These are phyloP conservation scores for Oxytorus armatus DNA, from an alignment of 2,888 invertebrate species.

Conservation along the genomic window DNA sequence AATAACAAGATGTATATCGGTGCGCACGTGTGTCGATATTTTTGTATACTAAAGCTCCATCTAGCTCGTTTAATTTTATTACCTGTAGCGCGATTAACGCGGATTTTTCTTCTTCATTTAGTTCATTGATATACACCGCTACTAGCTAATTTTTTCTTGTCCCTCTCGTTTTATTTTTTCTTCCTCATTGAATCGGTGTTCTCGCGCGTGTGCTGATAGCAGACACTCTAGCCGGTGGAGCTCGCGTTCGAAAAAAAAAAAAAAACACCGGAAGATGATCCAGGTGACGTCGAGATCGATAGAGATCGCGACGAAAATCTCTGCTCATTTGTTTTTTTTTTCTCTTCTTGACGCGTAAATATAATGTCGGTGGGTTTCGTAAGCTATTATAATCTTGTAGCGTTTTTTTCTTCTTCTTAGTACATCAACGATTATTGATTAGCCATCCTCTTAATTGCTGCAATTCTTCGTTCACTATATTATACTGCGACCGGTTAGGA, in stretches of 20 bases:
- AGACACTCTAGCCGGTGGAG: constrained; percentile 48
- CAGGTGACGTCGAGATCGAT: constrained; percentile 29
- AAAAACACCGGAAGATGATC: constrained; percentile 47
- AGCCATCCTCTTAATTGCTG: constrained; percentile 62
- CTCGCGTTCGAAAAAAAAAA: constrained; percentile 41
- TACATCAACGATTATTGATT: constrained; percentile 63
- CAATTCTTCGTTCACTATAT: constrained; percentile 39
- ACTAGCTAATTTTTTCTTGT: constrained; percentile 62
- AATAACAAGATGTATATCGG: constrained; percentile 83
- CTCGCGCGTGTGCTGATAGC: constrained; percentile 42
- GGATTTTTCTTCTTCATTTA: constrained; percentile 45
- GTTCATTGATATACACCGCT: constrained; percentile 67
- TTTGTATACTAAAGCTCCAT: constrained; percentile 79
- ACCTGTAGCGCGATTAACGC: constrained; percentile 59
- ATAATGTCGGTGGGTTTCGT: constrained; percentile 61
- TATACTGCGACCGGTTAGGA: constrained; percentile 40
- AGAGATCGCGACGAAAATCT: constrained; percentile 35
- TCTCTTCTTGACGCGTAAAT: constrained; percentile 46
- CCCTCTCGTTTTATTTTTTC: constrained; percentile 19
- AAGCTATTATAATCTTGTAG: constrained; percentile 61
- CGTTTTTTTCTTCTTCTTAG: constrained; percentile 34
- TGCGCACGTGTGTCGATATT: constrained; percentile 81
- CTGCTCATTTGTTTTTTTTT: constrained; percentile 14
- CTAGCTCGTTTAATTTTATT: constrained; percentile 75
- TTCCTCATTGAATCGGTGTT: constrained; percentile 32